Evolutionary conservation across 2,888 invertebrate species (phyloP).

Genomic region (Melolontha melolontha): DNA sequence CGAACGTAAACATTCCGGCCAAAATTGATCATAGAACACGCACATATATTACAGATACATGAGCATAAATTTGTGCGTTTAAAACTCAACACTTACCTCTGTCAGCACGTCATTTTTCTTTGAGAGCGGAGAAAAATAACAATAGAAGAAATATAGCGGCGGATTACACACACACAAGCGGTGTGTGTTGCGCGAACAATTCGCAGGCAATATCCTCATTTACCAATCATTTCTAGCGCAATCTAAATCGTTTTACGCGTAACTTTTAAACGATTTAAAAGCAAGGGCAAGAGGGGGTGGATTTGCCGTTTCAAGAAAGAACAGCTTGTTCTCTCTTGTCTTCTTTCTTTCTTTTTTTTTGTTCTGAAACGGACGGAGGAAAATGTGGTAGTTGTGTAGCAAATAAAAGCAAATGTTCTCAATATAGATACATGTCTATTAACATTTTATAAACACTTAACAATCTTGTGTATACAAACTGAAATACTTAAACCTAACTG

Average conservation of each 20-base stretch:
- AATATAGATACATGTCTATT: slow-evolving; percentile 62
- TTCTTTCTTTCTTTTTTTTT: slow-evolving; percentile 18
- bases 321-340: slow-evolving; percentile 6
- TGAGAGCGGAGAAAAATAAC: slow-evolving; percentile 40
- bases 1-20: slow-evolving; percentile 37
- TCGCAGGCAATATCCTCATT: slow-evolving; percentile 40
- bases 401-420: slow-evolving; percentile 58
- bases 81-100: slow-evolving; percentile 42
- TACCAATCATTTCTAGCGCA: slow-evolving; percentile 34
- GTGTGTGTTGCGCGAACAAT: slow-evolving; percentile 30
- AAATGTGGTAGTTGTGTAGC: slow-evolving; percentile 48
- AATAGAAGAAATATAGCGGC: slow-evolving; percentile 41
- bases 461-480: slow-evolving; percentile 62
- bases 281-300: neutral
- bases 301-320: neutral
- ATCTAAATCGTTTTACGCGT: slow-evolving; percentile 11
- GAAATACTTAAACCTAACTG: slow-evolving; percentile 62
- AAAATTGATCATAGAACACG: slow-evolving; percentile 40
- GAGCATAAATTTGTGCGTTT: slow-evolving; percentile 39
- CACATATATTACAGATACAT: slow-evolving; percentile 18
- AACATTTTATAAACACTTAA: slow-evolving; percentile 62
- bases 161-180: slow-evolving; percentile 9
- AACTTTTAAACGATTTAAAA: slow-evolving; percentile 20
- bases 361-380: slow-evolving; percentile 36
- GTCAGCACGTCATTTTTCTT: slow-evolving; percentile 42